Conservation (phyloP, 2,797 vertebrate genomes). For the Epinephelus coioides region DNA sequence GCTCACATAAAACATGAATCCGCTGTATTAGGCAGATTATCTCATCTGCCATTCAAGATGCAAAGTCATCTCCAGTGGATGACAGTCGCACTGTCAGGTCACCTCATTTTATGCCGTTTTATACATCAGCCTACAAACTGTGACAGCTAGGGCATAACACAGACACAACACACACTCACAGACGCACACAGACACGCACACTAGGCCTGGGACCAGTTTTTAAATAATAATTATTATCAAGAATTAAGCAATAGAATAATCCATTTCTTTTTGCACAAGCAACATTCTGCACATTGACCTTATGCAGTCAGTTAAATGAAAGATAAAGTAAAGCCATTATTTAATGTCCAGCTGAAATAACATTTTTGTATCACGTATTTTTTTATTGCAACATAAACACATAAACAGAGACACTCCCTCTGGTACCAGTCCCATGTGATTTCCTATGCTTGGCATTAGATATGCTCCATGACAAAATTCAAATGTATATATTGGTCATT, state of each 20-base stretch:
- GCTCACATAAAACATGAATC: conserved; percentile 64
- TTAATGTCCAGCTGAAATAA: no score
- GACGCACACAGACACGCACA: not conserved
- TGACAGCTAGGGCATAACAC: conserved; percentile 50
- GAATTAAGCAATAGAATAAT: not conserved
- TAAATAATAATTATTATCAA: not conserved
- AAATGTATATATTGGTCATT: no score
- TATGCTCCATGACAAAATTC: no score
- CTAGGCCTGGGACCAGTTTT: not conserved
- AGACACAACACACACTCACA: conserved; percentile 25
- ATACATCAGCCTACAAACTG: conserved; percentile 45
- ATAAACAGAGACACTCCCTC: no score
- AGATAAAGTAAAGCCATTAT: not conserved
- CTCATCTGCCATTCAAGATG: conserved; percentile 77
- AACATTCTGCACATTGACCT: not conserved
- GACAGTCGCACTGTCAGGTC: conserved; percentile 66
- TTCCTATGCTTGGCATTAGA: no score
- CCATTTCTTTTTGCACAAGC: not conserved
- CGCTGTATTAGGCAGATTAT: conserved; percentile 76
- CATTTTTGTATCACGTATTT: no score
- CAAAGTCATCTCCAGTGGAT: conserved; percentile 71
- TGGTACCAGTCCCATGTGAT: no score
- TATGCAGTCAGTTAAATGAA: not conserved
- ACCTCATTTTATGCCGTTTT: conserved; percentile 49
- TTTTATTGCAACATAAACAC: no score